Evolutionary conservation across 2,888 invertebrate species (phyloP).

Genomic region (Thereva nobilitata): DNA sequence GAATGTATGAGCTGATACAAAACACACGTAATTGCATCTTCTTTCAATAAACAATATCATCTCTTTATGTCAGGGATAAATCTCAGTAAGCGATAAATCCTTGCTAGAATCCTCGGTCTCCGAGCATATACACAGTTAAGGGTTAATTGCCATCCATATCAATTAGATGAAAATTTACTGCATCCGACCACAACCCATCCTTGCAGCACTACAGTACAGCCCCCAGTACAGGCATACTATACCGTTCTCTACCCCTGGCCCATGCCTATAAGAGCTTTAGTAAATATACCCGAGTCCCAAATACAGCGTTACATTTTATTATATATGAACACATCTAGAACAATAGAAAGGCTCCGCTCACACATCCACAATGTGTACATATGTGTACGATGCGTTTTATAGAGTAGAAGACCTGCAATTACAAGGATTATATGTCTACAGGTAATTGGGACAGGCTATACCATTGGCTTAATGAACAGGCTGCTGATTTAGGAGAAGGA

Average conservation of each 20-base stretch:
- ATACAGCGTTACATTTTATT: too few species aligned
- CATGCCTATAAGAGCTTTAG: too few species aligned
- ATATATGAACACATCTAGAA: too few species aligned
- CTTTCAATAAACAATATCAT: too few species aligned
- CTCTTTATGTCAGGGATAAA: too few species aligned
- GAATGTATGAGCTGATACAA: too few species aligned
- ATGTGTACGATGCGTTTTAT: slow-evolving; percentile 8
- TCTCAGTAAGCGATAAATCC: slow-evolving; percentile 14
- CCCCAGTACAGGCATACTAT: not conserved
- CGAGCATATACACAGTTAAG: slow-evolving; percentile 2
- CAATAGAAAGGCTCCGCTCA: too few species aligned
- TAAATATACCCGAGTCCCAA: too few species aligned
- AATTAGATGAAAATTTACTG: slow-evolving; percentile 26
- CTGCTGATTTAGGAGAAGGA: not conserved
- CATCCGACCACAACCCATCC: slow-evolving; percentile 16
- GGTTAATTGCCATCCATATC: slow-evolving; percentile 29
- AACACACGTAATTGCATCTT: too few species aligned
- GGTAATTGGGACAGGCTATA: slow-evolving; percentile 24
- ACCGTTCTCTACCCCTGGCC: not conserved
- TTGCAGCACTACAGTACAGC: slow-evolving; percentile 6
- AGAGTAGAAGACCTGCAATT: slow-evolving; percentile 19
- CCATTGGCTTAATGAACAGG: slow-evolving; percentile 21
- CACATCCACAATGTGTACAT: too few species aligned
- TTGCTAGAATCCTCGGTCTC: slow-evolving; percentile 8
- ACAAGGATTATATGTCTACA: slow-evolving; percentile 29